Evolutionary conservation across 2,888 invertebrate genomes (phyloP), one percentile per base, ranked within the genome.

Genomic region (Dichetophora obliterata): DNA sequence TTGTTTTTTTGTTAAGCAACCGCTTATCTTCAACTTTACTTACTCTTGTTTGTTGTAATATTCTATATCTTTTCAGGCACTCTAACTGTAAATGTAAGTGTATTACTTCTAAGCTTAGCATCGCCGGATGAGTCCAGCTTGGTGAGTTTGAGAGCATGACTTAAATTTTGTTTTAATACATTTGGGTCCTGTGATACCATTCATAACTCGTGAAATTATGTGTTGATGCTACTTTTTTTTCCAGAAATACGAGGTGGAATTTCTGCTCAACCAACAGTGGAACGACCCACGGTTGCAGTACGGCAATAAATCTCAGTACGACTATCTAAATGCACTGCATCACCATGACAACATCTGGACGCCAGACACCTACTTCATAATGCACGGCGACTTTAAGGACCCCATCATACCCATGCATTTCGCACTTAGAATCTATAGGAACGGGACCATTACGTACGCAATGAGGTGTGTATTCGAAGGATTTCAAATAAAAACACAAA

Each of bases 241-340:
- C 52, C 91, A 97, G 96, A 97, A 97, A 95, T 97, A 97, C 91
- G 97, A 97, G 91, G 96, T 97, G 87, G 97, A 97, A 90, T 97
- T 97, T 90, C 92, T 97, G 82, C 92, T 97, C 85, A 96, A 97
- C 89, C 96, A 97, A 90, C 95, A 96, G 91, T 97, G 97, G 97
- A 94, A 93, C 90, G 97, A 97, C 90, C 96, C 96, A 61, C 93
- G 97, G 81, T 91, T 97, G 84, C 93, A 94, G 83, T 96, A 96
- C 91, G 95, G 95, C 86, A 96, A 96, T 90, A 94, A 94, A 89
- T 95, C 95, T 83, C 93, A 93, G 86, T 95, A 95, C 91, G 95
- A 95, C 86, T 96, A 93, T 90, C 91, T 97, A 85, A 97, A 97
- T 91, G 97, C 96, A 82, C 95, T 97, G 86, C 96, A 96, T 90